Evolutionary conservation across 2,888 invertebrate genomes (phyloP), one percentile per base, ranked within the genome.

Genomic region (Axea sp.): DNA sequence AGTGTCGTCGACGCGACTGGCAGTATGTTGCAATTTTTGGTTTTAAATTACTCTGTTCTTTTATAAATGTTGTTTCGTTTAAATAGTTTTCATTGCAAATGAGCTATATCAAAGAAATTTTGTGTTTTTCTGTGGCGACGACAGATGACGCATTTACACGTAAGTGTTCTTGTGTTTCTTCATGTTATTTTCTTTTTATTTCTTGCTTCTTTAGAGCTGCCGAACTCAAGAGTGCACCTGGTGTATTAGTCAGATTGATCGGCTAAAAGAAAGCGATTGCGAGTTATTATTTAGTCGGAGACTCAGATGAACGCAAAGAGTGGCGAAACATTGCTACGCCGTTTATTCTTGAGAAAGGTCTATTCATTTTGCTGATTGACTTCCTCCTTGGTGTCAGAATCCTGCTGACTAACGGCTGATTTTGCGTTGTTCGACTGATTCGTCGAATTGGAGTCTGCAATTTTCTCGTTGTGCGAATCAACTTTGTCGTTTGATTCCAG

Each of bases 321-420:
- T 24, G 49, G 12, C 19, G 49, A 49, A 31, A 41, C 28, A 11
- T 31, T 1, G n/a, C 4, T 1, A 19, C 14, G 15, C 8, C 9
- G 8, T 37, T 14, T 9, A 35, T 19, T 8, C 1, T 15, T 8
- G 28, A 5, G 15, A 8, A 17, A 22, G 1, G 28, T 68, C 84
- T 84, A 87, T 78, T 87, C 87, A 67, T 87, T 87, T 81, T 86
- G 87, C 69, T 85, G 86, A 76, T 83, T 86, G 75, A 87, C 86
- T 82, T 87, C 87, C 77, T 87, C 87, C 78, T 87, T 87, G 76
- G 78, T 82, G 72, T 87, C 87, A 72, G 73, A 78, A 57, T 87
- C 87, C 75, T 86, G 83, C 62, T 85, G 86, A 76, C 81, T 85
- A 47, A 84, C 84, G 73, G 81, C 85, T 31, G 82, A 74, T 76